These are phyloP conservation scores for Ennomos erosarius DNA, from an alignment of 2,888 invertebrate species.

Conservation along the genomic window DNA sequence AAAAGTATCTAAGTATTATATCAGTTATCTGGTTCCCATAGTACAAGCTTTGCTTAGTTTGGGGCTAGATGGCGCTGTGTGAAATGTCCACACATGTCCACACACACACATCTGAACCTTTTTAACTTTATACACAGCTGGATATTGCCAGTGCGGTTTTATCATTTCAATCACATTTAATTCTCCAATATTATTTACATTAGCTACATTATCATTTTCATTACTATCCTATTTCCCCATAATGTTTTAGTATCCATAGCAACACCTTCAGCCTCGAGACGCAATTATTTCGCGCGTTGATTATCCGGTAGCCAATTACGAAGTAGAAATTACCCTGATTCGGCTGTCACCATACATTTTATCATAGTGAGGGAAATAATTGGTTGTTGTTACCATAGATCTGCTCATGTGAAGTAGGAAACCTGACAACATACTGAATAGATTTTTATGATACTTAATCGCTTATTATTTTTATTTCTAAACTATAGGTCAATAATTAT, in stretches of 20 bases:
- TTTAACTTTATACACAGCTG: too few relatives aligned
- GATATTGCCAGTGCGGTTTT: too few relatives aligned
- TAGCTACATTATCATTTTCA: not conserved
- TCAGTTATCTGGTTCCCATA: too few relatives aligned
- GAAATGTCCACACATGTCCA: too few relatives aligned
- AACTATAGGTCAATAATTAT: too few relatives aligned
- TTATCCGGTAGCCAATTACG: conserved; percentile 66
- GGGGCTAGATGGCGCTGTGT: too few relatives aligned
- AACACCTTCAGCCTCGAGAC: conserved; percentile 38
- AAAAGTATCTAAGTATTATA: too few relatives aligned
- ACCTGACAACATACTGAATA: not conserved
- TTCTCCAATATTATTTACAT: not conserved
- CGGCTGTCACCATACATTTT: conserved; percentile 45
- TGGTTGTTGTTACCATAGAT: conserved; percentile 20
- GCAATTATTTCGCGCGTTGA: conserved; percentile 68
- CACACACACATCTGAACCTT: too few relatives aligned
- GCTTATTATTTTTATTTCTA: too few relatives aligned
- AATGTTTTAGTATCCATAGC: conserved; percentile 14
- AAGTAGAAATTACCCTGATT: conserved; percentile 54
- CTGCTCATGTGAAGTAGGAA: not conserved
- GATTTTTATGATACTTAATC: too few relatives aligned
- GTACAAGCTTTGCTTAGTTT: too few relatives aligned
- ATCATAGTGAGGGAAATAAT: conserved; percentile 33
- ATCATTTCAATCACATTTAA: too few relatives aligned
- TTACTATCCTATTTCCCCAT: conserved; percentile 6